phyloP scores from a whole-genome alignment of 2,113 vertebrate genomes.

The Phoenicopterus ruber region DNA sequence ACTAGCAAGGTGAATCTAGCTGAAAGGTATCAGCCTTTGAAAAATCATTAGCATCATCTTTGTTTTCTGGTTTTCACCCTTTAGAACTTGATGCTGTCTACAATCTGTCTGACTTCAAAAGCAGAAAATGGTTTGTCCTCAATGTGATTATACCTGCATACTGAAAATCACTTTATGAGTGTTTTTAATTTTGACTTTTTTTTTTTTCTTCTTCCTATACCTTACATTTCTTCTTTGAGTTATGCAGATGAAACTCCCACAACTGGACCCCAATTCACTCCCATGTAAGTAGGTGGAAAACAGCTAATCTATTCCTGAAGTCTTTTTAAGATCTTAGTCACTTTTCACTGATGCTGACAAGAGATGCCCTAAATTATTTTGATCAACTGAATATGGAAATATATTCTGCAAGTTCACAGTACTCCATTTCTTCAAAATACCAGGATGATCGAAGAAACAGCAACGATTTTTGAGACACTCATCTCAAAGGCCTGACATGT shows the following conservation, averaged over 20 bases:
- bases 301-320: neutral
- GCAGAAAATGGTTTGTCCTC: neutral
- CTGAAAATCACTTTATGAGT: neutral
- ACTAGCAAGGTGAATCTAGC: neutral
- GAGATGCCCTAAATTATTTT: neutral
- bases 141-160: neutral
- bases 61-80: neutral
- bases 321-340: neutral
- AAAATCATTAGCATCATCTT: neutral
- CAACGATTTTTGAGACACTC: neutral
- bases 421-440: neutral
- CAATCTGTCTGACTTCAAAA: slow-evolving; percentile 18
- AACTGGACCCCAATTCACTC: neutral
- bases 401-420: neutral
- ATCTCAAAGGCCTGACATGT: neutral
- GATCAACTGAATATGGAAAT: neutral
- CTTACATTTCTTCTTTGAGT: neutral
- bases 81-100: slow-evolving; percentile 5
- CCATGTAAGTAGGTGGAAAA: neutral
- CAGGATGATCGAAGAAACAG: neutral
- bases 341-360: neutral
- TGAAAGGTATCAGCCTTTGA: slow-evolving; percentile 1
- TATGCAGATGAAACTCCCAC: neutral
- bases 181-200: neutral
- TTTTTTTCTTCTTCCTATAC: neutral